A percentile compares a stretch with the other conserved stretches of the same genome.
Conservation (phyloP, 2,113 vertebrate genomes). For the Rhizomys pruinosus region DNA sequence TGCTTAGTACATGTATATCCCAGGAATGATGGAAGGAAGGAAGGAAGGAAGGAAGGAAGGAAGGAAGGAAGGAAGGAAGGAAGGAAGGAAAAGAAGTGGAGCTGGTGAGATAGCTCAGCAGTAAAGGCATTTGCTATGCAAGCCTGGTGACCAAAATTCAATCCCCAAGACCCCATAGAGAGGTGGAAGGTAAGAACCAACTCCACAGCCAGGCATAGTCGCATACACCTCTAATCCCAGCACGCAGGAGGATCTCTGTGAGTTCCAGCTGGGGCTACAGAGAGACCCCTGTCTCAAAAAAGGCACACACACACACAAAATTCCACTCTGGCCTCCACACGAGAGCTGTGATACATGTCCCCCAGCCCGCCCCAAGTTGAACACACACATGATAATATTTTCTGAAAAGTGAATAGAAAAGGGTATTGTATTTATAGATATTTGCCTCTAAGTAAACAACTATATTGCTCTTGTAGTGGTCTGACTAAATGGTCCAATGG, state of each 20-base stretch:
- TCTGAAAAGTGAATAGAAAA: neutral
- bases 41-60: too few relatives aligned
- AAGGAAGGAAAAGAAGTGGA: neutral
- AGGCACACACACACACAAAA: too few relatives aligned
- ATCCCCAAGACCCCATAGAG: neutral
- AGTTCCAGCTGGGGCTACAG: too few relatives aligned
- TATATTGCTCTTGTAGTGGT: neutral
- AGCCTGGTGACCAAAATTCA: neutral
- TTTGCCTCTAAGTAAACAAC: constrained; percentile 21
- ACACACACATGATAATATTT: neutral
- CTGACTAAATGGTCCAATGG: constrained; percentile 24
- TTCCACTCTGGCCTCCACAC: neutral
- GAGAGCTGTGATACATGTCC: too few relatives aligned
- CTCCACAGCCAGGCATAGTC: too few relatives aligned
- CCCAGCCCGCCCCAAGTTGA: neutral
- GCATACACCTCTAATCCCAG: too few relatives aligned
- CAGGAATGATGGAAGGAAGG: too few relatives aligned
- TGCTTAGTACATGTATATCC: neutral
- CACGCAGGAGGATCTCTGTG: too few relatives aligned
- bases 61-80: neutral
- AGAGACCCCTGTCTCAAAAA: too few relatives aligned
- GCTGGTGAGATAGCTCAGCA: neutral
- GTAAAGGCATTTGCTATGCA: neutral
- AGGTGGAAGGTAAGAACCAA: neutral
- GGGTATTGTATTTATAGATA: neutral